A percentile compares a stretch with the other conserved stretches of the same genome.
Evolutionary conservation across 2,113 vertebrate species (phyloP).

Genomic region (Oxygymnocypris stewartii): DNA sequence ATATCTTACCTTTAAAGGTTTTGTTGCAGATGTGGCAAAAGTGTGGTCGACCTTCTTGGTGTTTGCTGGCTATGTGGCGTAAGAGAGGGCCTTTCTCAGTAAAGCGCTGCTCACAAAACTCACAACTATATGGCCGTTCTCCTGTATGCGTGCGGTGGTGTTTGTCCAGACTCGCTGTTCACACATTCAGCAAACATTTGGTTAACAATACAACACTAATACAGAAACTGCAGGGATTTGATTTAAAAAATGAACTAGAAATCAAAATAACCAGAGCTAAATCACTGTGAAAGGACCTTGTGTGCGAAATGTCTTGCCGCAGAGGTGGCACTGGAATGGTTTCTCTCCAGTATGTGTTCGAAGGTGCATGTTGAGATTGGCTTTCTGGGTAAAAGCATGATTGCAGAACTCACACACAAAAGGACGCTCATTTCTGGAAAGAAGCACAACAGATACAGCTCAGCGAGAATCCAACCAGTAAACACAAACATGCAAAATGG

Average conservation of each 20-base stretch:
- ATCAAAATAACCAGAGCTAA: no score
- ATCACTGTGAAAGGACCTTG: conserved; percentile 79
- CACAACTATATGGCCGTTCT: conserved; percentile 90
- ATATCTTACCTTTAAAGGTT: conserved; percentile 82
- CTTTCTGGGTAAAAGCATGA: conserved; percentile 96
- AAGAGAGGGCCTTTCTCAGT: conserved; percentile 93
- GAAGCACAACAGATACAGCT: not conserved
- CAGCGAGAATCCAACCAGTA: not conserved
- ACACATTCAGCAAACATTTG: conserved; percentile 1
- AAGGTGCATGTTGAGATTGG: conserved; percentile 96
- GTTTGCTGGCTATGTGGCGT: conserved; percentile 91
- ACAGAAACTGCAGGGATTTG: not conserved
- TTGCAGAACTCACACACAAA: conserved; percentile 89
- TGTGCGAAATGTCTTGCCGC: conserved; percentile 95
- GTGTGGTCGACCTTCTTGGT: conserved; percentile 93
- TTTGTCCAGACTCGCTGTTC: conserved; percentile 90
- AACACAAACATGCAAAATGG: not conserved
- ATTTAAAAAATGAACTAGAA: not conserved
- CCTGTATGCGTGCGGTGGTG: conserved; percentile 96
- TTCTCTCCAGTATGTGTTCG: conserved; percentile 94
- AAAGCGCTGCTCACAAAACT: conserved; percentile 92
- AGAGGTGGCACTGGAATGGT: conserved; percentile 96
- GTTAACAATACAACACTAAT: not conserved
- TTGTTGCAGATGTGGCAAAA: conserved; percentile 91
- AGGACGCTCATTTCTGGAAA: conserved; percentile 87